A percentile compares a stretch with the other conserved stretches of the same genome.
Evolutionary conservation across 2,888 invertebrate genomes (phyloP).

Genomic region (Linnaemya tessellans): DNA sequence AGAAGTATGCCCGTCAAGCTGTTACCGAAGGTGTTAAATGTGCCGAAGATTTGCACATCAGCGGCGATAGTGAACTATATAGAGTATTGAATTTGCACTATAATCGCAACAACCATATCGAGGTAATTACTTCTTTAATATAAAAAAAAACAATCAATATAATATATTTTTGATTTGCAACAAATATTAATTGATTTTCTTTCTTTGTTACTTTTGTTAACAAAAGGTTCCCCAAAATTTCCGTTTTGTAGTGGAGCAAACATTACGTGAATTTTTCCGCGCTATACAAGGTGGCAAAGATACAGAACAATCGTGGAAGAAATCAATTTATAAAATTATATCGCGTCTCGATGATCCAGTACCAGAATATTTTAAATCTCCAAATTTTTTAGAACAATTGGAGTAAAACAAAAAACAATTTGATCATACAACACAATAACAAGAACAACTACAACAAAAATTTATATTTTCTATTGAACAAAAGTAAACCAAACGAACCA

Average conservation of each 20-base stretch:
- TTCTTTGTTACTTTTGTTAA: slow-evolving; percentile 59
- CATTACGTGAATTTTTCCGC: slow-evolving; percentile 99
- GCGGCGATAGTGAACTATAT: slow-evolving; percentile 98
- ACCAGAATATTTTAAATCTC: slow-evolving; percentile 99
- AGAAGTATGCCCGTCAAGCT: slow-evolving; percentile 99
- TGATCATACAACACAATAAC: slow-evolving; percentile 59
- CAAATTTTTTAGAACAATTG: slow-evolving; percentile 99
- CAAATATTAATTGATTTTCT: slow-evolving; percentile 49
- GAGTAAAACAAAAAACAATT: slow-evolving; percentile 85
- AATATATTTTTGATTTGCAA: background rate
- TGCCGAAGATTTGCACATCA: slow-evolving; percentile 96
- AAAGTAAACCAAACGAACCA: slow-evolving; percentile 56
- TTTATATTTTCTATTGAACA: slow-evolving; percentile 35
- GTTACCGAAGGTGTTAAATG: slow-evolving; percentile 97
- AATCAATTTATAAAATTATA: slow-evolving; percentile 99
- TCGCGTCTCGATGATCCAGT: slow-evolving; percentile 99
- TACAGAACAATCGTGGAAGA: slow-evolving; percentile 99
- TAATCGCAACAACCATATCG: slow-evolving; percentile 92
- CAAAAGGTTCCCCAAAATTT: slow-evolving; percentile 97
- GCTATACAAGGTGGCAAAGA: slow-evolving; percentile 98
- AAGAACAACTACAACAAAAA: slow-evolving; percentile 73
- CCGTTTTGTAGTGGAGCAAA: slow-evolving; percentile 98
- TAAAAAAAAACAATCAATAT: background rate
- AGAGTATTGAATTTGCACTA: slow-evolving; percentile 99
- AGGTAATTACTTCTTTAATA: slow-evolving; percentile 78